Evolutionary conservation across 92 coral and sea anemone species (phyloP).

Genomic region (Bergia sp.): DNA sequence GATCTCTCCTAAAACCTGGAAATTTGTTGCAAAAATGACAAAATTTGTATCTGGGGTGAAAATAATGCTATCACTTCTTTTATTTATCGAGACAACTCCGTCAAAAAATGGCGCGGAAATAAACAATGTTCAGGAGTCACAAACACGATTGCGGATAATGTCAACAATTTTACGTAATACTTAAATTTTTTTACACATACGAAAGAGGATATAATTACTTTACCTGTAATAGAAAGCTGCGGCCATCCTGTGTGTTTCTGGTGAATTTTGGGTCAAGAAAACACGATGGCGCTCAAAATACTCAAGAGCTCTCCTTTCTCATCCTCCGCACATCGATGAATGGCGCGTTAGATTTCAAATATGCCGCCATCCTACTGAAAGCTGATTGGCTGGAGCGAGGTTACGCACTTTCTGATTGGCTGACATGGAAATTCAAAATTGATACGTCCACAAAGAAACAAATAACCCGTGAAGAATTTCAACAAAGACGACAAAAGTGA

Average conservation of each 20-base stretch:
- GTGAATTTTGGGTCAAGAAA: conserved; percentile 67
- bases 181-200: conserved; percentile 1
- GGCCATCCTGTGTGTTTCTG: conserved; percentile 71
- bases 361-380: conserved; percentile 85
- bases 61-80: background rate
- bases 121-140: conserved; percentile 4
- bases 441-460: conserved; percentile 42
- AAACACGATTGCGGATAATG: conserved; percentile 44
- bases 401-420: conserved; percentile 72
- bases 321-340: conserved; percentile 75
- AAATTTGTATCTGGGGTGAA: background rate
- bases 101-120: conserved; percentile 73
- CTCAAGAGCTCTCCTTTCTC: conserved; percentile 56
- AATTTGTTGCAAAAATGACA: background rate
- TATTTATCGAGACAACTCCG: conserved; percentile 18
- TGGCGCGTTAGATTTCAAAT: conserved; percentile 96
- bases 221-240: conserved; percentile 76
- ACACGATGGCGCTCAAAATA: conserved; percentile 66
- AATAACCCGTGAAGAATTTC: conserved; percentile 37
- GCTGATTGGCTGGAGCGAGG: conserved; percentile 84
- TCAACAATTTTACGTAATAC: background rate
- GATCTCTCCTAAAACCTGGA: conserved; percentile 2
- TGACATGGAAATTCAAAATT: conserved; percentile 74
- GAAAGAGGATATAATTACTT: conserved; percentile 16
- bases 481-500: conserved; percentile 50